Conservation (phyloP, 1,140 invertebrate genomes). For the Eumeta japonica region DNA sequence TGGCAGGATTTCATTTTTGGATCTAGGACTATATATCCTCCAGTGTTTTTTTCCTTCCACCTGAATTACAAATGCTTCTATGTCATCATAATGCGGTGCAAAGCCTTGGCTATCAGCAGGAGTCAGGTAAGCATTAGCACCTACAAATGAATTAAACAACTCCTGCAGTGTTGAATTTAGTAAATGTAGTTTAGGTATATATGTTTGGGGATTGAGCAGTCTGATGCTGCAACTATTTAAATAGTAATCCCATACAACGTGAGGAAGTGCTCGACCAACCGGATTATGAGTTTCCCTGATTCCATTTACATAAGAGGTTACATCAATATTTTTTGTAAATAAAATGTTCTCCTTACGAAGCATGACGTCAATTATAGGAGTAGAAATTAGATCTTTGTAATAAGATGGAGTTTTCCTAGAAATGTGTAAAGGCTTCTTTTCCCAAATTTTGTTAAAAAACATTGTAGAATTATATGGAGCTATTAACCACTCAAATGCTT, state of each 20-base stretch:
- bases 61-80: conserved; percentile 97
- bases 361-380: conserved; percentile 74
- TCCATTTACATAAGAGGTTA: conserved; percentile 82
- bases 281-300: conserved; percentile 84
- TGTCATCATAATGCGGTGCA: conserved; percentile 98
- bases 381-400: conserved; percentile 74
- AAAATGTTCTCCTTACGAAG: conserved; percentile 72
- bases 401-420: conserved; percentile 66
- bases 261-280: conserved; percentile 70
- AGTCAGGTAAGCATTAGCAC: conserved; percentile 94
- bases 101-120: conserved; percentile 94
- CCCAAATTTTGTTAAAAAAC: conserved; percentile 76
- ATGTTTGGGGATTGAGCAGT: conserved; percentile 90
- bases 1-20: conserved; percentile 68
- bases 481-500: conserved; percentile 70
- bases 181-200: conserved; percentile 63
- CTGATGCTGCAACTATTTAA: conserved; percentile 87
- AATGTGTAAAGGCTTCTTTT: conserved; percentile 76
- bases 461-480: conserved; percentile 62
- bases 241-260: conserved; percentile 90
- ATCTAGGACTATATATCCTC: conserved; percentile 82
- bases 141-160: conserved; percentile 89
- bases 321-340: conserved; percentile 86
- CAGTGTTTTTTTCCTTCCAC: conserved; percentile 94
- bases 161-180: conserved; percentile 85